Base-by-base conservation (phyloP, 2,113 vertebrate genomes). In the Trachemys scripta region DNA sequence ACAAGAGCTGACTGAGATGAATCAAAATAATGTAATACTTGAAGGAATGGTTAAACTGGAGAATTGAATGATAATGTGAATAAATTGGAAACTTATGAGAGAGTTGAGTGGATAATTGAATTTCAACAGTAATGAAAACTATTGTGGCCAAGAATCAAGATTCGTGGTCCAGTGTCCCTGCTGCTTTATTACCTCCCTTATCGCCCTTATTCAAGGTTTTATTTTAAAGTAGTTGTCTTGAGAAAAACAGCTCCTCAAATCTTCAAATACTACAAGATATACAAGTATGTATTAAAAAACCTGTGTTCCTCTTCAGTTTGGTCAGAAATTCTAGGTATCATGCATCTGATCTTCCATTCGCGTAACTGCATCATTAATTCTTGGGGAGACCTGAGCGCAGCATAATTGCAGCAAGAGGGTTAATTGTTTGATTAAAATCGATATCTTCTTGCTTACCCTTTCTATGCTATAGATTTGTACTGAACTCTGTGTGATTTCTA, bases 1-100 rank as follows among this genome's bases (percentile, higher is more conserved):
- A 90, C 81, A 84, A 95, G 80, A 92, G 79, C 84, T 78, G 87
- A 42, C 88, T 92, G 88, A 87, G 31, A 75, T 53, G 82, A 92
- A 88, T 29, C 84, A 93, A 88, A 95, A 93, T 92, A 85, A 12
- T 42, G 24, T 65, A 92, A 22, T 91, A 79, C 25, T 88, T 92
- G 90, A 95, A 95, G 56, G 51, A 88, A 49, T 4, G 38, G 62
- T 86, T 57, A 49, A 87, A 96, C 57, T 22, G 47, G 62, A 76
- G 65, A 94, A 87, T 14, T 86, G 62, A 84, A 65, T 80, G 20
- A 84, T 62, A 85, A 87, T 56, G n/a, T 80, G 42, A 85, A 85
- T 53, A 6, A 29, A 17, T 91, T 86, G 76, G 11, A 84, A 86
- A 80, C 65, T 9, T 88, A 6, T 62, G 14, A 90, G 78, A 53